phyloP scores from a whole-genome alignment of 2,888 invertebrate species.

The Dryococelus australis region DNA sequence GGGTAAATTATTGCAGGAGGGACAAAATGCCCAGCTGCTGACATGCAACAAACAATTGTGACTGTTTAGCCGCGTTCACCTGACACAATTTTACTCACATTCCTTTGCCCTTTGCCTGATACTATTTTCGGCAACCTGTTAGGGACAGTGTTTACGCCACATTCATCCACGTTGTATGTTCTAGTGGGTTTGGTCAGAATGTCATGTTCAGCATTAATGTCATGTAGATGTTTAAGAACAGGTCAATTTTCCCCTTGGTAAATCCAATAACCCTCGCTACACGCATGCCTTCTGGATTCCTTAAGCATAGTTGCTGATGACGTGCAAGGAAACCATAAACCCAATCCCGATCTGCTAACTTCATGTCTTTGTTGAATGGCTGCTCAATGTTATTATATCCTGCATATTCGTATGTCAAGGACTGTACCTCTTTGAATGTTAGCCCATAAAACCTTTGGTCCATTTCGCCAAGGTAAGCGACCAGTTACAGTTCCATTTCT shows the following conservation, averaged over 20 bases:
- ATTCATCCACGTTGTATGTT: neutral
- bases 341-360: neutral
- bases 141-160: neutral
- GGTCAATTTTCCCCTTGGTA: neutral
- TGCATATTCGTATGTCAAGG: neutral
- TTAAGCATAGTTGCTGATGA: neutral
- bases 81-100: no score
- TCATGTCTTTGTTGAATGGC: no score
- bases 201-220: no score
- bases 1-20: no score
- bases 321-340: neutral
- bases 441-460: neutral
- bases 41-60: no score
- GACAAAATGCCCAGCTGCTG: no score
- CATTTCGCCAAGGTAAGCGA: neutral
- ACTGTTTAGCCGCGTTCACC: no score
- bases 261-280: neutral
- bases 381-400: neutral
- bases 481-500: neutral
- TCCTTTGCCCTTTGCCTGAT: no score
- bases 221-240: no score
- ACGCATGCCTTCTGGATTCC: neutral
- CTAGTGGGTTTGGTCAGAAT: conserved; percentile 9
- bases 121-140: no score
- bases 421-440: neutral